A percentile compares a stretch with the other conserved stretches of the same genome.
Conservation (phyloP, 2,797 vertebrate species). For the Enteromius viviparus region DNA sequence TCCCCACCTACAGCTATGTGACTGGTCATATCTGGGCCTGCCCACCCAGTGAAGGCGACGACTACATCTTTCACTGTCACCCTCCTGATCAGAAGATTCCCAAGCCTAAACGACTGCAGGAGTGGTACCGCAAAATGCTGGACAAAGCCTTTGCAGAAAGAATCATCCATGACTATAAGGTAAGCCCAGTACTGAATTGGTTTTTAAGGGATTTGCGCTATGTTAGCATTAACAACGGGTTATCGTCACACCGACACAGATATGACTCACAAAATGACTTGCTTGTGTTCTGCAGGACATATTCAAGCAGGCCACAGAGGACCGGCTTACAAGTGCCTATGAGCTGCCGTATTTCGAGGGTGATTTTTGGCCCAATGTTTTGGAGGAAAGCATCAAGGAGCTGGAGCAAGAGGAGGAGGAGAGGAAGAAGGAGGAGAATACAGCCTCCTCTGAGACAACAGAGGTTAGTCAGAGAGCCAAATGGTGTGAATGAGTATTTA, state of each 20-base stretch:
- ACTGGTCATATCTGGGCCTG: slow-evolving; percentile 98
- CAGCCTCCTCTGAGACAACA: slow-evolving; percentile 86
- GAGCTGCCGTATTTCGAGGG: slow-evolving; percentile 98
- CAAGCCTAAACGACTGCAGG: slow-evolving; percentile 95
- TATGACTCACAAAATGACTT: background rate
- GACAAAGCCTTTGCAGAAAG: slow-evolving; percentile 96
- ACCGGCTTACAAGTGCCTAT: slow-evolving; percentile 93
- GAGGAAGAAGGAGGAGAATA: slow-evolving; percentile 95
- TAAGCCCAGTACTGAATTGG: slow-evolving; percentile 58
- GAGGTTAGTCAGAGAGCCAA: slow-evolving; percentile 77
- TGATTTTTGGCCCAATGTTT: slow-evolving; percentile 97
- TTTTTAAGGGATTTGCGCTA: background rate
- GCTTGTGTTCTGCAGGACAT: slow-evolving; percentile 82
- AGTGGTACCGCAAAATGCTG: slow-evolving; percentile 99
- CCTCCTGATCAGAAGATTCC: slow-evolving; percentile 97
- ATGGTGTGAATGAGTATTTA: background rate
- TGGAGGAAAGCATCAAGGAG: slow-evolving; percentile 98
- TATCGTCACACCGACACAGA: background rate
- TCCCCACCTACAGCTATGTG: slow-evolving; percentile 79
- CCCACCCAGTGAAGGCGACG: slow-evolving; percentile 96
- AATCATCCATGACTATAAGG: slow-evolving; percentile 97
- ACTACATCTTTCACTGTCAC: slow-evolving; percentile 98
- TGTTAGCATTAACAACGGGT: background rate
- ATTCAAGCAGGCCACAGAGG: slow-evolving; percentile 96
- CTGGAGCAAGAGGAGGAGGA: slow-evolving; percentile 96